Evolutionary conservation across 2,797 vertebrate species (phyloP).

Genomic region (Syndactyla subalaris): DNA sequence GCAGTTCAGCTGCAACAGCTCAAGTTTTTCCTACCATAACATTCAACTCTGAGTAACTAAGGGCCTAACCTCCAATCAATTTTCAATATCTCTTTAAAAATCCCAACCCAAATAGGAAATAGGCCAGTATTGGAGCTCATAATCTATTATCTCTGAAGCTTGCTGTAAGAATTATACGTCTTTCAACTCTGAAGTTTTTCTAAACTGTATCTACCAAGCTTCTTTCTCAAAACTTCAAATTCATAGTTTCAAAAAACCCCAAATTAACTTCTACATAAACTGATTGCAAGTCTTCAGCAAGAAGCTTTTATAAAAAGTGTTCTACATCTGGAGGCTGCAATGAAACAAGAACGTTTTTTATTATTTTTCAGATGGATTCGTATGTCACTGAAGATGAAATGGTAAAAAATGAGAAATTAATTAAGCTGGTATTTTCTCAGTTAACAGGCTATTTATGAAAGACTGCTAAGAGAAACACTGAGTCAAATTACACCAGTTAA

Average conservation of each 20-base stretch:
- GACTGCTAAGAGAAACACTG: neutral
- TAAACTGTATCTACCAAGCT: neutral
- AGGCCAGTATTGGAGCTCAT: neutral
- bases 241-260: neutral
- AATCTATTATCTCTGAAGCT: neutral
- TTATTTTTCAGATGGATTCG: neutral
- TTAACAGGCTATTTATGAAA: neutral
- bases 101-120: neutral
- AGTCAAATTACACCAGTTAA: neutral
- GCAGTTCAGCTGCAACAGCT: neutral
- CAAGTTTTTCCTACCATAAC: neutral
- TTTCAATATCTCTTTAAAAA: neutral
- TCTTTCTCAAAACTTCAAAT: neutral
- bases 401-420: neutral
- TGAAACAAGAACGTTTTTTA: neutral
- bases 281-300: neutral
- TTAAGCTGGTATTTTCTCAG: neutral
- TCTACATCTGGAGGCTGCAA: neutral
- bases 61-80: neutral
- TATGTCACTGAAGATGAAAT: neutral
- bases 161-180: neutral
- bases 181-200: neutral
- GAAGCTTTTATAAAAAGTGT: neutral
- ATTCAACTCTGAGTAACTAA: neutral
- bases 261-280: neutral